Evolutionary conservation across 92 coral and sea anemone genomes (phyloP), one percentile per base, ranked within the genome.

Genomic region (Parazoanthus darwini): DNA sequence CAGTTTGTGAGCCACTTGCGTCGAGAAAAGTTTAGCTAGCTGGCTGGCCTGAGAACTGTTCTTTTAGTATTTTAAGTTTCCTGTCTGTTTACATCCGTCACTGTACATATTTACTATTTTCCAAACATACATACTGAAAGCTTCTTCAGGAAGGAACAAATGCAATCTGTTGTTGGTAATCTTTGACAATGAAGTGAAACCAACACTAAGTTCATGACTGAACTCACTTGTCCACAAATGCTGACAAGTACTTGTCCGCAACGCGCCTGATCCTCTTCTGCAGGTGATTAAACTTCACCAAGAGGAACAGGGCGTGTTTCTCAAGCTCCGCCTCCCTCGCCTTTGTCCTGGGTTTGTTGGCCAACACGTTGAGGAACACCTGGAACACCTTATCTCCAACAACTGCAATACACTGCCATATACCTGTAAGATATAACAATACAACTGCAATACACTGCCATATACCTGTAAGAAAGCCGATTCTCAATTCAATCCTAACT

Each of bases 401-500:
- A 23, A 94, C 98, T 33, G 98, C 94, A 36, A 97, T 88, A 70
- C 99, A 97, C 86, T 97, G 98, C 99, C 99, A 97, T 88, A 97
- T 97, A 44, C 98, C 99, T 97, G 33, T 29, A 29, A 29, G 33
- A 29, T 29, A 29, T 29, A 29, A 29, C 33, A 29, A 29, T 29
- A 97, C 91, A 23, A 94, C 98, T 33, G 98, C 94, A 36, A 97
- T 89, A 70, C 99, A 97, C 86, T 97, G 98, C 99, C 99, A 97
- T 88, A 97, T 97, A 44, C 98, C 99, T 97, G 86, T 9, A 77
- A 65, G 35, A 46, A 84, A 84, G 43, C 6, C n/a, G 70, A 63
- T 3, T 63, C 70, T 63, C 22, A 63, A 63, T 48, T 48, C 51
- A 48, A 48, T 7, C 51, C 1, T 48, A 48, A 48, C 51, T 48